Percentiles rank a stretch among this genome's conserved stretches.
phyloP scores from a whole-genome alignment of 2,888 invertebrate species.

The Andrena chrysosceles region DNA sequence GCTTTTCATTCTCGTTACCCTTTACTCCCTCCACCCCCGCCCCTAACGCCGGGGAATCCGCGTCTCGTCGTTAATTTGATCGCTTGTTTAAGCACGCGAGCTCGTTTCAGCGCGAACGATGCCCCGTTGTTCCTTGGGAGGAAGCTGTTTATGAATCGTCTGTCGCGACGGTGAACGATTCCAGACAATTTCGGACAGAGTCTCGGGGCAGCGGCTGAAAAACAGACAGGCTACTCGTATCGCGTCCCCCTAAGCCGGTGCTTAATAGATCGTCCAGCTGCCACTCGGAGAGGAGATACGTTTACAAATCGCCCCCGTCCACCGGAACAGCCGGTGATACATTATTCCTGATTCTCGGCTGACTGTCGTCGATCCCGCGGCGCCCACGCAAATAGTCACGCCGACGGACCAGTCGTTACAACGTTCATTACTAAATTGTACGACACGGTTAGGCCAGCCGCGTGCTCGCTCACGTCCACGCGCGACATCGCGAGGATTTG shows the following conservation, averaged over 20 bases:
- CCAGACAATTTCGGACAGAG: neutral
- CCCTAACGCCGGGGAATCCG: neutral
- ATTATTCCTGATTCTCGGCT: slow-evolving; percentile 56
- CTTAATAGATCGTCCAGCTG: slow-evolving; percentile 49
- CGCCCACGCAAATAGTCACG: slow-evolving; percentile 52
- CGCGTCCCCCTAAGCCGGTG: slow-evolving; percentile 23
- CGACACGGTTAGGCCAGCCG: slow-evolving; percentile 48
- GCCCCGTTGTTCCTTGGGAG: neutral
- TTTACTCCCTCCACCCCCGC: neutral
- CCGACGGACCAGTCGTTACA: slow-evolving; percentile 39
- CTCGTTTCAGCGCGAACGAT: slow-evolving; percentile 16
- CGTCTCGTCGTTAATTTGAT: slow-evolving; percentile 20
- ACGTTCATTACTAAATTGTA: slow-evolving; percentile 59
- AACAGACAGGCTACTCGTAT: slow-evolving; percentile 1
- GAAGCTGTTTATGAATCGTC: neutral
- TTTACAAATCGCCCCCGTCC: slow-evolving; percentile 58
- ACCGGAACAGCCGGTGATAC: slow-evolving; percentile 50
- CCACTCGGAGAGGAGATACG: slow-evolving; percentile 44
- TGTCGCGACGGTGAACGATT: neutral
- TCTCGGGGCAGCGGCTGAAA: neutral
- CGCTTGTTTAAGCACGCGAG: slow-evolving; percentile 16
- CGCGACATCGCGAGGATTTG: slow-evolving; percentile 57
- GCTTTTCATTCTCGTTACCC: slow-evolving; percentile 16
- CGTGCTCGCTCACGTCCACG: slow-evolving; percentile 16
- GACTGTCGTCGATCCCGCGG: slow-evolving; percentile 53